phyloP scores from a whole-genome alignment of 2,113 vertebrate genomes.

The Eupsittula cactorum region DNA sequence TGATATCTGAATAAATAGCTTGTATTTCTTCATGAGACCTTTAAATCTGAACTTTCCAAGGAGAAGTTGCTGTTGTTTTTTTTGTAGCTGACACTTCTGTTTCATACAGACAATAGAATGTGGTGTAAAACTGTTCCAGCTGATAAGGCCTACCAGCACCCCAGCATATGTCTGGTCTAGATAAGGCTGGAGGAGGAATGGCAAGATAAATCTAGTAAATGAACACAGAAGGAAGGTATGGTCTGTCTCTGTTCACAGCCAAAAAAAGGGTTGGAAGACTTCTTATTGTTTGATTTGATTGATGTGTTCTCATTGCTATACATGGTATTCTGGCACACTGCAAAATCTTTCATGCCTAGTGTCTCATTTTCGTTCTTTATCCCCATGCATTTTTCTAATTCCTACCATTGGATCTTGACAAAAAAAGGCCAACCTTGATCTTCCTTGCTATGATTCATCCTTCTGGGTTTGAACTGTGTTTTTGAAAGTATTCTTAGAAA shows the following conservation, averaged over 20 bases:
- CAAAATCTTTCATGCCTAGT: not conserved
- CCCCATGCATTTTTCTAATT: not conserved
- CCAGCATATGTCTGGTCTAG: not conserved
- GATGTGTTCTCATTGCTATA: not conserved
- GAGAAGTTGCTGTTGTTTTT: not conserved
- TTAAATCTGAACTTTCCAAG: not conserved
- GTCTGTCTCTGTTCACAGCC: not conserved
- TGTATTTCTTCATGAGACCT: not conserved
- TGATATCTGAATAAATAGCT: not conserved
- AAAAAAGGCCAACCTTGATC: not conserved
- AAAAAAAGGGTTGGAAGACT: not conserved
- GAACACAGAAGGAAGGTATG: not conserved
- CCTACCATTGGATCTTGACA: not conserved
- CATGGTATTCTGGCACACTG: not conserved
- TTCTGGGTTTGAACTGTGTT: not conserved
- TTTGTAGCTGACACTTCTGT: not conserved
- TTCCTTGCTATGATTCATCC: not conserved
- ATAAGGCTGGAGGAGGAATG: conserved; percentile 16
- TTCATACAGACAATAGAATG: not conserved
- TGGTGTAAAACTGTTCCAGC: not conserved
- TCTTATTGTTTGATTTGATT: not conserved
- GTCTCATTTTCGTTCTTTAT: not conserved
- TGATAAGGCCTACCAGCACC: not conserved
- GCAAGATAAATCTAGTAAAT: conserved; percentile 1
- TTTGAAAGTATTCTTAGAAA: not conserved